Percentiles rank a stretch among this genome's conserved stretches.
Conservation (phyloP, 2,888 invertebrate species). For the Scaptomyza caliginosa region DNA sequence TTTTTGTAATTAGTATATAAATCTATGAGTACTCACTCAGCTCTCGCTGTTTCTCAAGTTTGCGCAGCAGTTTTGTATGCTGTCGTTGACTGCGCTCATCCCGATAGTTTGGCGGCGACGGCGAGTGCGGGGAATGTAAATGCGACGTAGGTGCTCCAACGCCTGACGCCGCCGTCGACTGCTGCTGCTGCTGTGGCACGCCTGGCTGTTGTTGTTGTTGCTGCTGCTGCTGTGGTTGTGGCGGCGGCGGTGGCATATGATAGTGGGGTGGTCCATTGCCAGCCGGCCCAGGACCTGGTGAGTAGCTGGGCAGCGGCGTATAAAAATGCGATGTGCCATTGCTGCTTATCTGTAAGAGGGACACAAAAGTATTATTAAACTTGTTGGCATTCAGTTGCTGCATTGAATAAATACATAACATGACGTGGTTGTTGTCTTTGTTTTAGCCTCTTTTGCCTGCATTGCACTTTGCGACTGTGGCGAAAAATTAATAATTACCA, state of each 20-base stretch:
- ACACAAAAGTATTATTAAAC: neutral
- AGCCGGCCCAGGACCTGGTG: slow-evolving; percentile 85
- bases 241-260: slow-evolving; percentile 74
- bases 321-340: slow-evolving; percentile 90
- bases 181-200: slow-evolving; percentile 62
- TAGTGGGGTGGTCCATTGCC: slow-evolving; percentile 83
- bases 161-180: slow-evolving; percentile 33
- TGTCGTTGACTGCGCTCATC: slow-evolving; percentile 92
- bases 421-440: slow-evolving; percentile 37
- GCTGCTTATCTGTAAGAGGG: slow-evolving; percentile 86
- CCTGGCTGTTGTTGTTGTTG: slow-evolving; percentile 32
- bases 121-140: slow-evolving; percentile 89
- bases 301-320: slow-evolving; percentile 86
- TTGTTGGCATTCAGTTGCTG: no score
- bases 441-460: slow-evolving; percentile 32
- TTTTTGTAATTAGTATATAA: neutral
- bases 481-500: slow-evolving; percentile 23
- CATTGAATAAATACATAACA: slow-evolving; percentile 2
- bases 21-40: slow-evolving; percentile 84
- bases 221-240: slow-evolving; percentile 75
- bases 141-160: slow-evolving; percentile 38
- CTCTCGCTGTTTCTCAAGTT: slow-evolving; percentile 88
- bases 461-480: slow-evolving; percentile 11
- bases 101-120: slow-evolving; percentile 89
- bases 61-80: slow-evolving; percentile 90